Percentiles rank a stretch among this genome's conserved stretches.
phyloP scores from a whole-genome alignment of 53 echinoderm and acorn worm genomes.

The Apostichopus leukothele region DNA sequence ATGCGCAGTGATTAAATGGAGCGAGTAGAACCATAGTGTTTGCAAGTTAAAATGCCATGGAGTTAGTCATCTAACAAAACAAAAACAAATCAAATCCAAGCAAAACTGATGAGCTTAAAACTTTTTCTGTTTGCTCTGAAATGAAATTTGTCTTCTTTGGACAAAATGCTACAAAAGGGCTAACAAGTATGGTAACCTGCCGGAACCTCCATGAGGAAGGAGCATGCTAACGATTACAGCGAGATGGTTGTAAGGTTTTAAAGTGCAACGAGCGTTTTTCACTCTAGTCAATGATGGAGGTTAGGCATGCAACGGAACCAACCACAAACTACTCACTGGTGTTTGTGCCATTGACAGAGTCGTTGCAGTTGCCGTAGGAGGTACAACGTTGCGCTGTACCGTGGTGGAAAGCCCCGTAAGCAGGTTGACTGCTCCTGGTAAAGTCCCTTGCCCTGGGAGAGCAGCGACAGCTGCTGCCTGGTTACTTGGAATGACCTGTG shows the following conservation, averaged over 20 bases:
- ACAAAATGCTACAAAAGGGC: too few relatives aligned
- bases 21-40: neutral
- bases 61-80: neutral
- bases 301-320: conserved; percentile 36
- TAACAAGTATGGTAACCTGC: too few relatives aligned
- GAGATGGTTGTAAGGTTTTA: too few relatives aligned
- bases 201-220: too few relatives aligned
- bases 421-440: conserved; percentile 12
- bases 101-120: neutral
- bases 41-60: neutral
- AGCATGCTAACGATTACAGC: too few relatives aligned
- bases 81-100: neutral
- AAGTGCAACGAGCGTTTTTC: neutral
- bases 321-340: conserved; percentile 44
- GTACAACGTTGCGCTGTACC: conserved; percentile 44
- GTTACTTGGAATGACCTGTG: conserved; percentile 25
- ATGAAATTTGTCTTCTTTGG: too few relatives aligned
- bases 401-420: conserved; percentile 17
- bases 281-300: conserved; percentile 7
- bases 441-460: conserved; percentile 15
- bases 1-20: neutral
- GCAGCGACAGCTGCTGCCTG: conserved; percentile 14
- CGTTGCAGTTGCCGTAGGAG: neutral
- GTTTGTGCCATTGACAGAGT: conserved; percentile 32
- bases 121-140: neutral